These are phyloP conservation scores for Corythornis vintsioides DNA, from an alignment of 2,113 vertebrate species.

Conservation along the genomic window DNA sequence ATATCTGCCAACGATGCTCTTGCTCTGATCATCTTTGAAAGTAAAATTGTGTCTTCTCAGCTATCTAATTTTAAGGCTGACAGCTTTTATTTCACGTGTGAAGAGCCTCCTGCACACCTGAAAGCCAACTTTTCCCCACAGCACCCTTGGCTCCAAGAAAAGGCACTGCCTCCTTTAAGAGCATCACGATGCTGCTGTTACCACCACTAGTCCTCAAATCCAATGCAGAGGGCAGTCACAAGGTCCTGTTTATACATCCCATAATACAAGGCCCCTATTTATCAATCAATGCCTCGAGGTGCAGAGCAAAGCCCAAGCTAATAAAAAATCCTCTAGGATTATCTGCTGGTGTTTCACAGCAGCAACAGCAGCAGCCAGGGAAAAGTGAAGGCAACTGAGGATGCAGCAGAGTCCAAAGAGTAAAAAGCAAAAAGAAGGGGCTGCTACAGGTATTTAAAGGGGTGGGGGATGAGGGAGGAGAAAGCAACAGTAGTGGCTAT, in stretches of 20 bases:
- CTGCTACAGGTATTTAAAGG: not conserved
- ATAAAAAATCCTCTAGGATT: constrained; percentile 7
- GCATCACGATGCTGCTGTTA: rapidly evolving
- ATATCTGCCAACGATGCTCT: rapidly evolving
- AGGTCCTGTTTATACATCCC: constrained; percentile 27
- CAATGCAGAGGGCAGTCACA: constrained; percentile 10
- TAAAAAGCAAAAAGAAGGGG: not conserved
- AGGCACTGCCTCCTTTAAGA: not conserved
- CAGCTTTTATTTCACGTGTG: not conserved
- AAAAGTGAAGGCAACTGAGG: not conserved
- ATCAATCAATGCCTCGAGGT: constrained; percentile 56
- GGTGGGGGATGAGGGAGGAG: not conserved
- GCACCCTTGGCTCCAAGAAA: not conserved
- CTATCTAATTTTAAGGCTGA: not conserved
- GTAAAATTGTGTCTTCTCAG: not conserved
- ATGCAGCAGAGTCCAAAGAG: not conserved
- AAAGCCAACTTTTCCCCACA: not conserved
- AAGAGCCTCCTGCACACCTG: not conserved
- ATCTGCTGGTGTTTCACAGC: constrained; percentile 6
- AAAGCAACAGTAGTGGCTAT: not conserved
- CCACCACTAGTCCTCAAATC: not conserved
- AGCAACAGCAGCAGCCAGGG: not conserved
- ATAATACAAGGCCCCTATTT: constrained; percentile 51
- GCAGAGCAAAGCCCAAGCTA: constrained; percentile 6
- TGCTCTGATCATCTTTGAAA: not conserved